Percentiles rank a stretch among this genome's conserved stretches.
phyloP scores from a whole-genome alignment of 2,113 vertebrate species.

The Coregonus clupeaformis region DNA sequence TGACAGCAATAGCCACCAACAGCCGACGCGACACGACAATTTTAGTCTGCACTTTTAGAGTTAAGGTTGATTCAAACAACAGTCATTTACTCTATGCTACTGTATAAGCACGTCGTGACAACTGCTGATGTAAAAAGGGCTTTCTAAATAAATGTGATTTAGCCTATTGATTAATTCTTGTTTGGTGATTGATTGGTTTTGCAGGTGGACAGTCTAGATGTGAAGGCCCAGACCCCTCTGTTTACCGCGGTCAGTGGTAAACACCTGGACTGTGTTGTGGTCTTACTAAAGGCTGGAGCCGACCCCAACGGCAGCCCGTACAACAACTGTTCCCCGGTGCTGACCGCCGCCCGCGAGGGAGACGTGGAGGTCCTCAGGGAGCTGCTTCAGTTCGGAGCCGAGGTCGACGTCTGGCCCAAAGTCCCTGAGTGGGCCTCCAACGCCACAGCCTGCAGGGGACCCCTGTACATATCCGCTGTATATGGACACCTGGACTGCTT shows the following conservation, averaged over 20 bases:
- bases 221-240: conserved; percentile 94
- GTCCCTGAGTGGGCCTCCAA: conserved; percentile 82
- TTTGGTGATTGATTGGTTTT: conserved; percentile 12
- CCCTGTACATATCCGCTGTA: conserved; percentile 85
- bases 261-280: conserved; percentile 82
- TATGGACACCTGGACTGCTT: conserved; percentile 92
- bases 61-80: too few relatives aligned
- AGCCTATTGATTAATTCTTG: background rate
- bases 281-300: conserved; percentile 85
- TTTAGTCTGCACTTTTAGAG: too few relatives aligned
- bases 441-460: conserved; percentile 80
- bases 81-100: too few relatives aligned
- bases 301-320: conserved; percentile 82
- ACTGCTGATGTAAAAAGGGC: too few relatives aligned
- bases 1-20: too few relatives aligned
- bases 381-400: conserved; percentile 81
- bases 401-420: conserved; percentile 81
- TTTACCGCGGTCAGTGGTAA: conserved; percentile 89
- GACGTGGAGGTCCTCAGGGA: conserved; percentile 74
- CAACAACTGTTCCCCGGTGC: conserved; percentile 90
- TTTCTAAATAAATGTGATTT: background rate
- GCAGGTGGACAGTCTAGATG: conserved; percentile 84
- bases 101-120: too few relatives aligned
- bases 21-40: too few relatives aligned
- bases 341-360: conserved; percentile 86